Evolutionary conservation across 2,113 vertebrate species (phyloP).

Genomic region (Acanthochromis polyacanthus): DNA sequence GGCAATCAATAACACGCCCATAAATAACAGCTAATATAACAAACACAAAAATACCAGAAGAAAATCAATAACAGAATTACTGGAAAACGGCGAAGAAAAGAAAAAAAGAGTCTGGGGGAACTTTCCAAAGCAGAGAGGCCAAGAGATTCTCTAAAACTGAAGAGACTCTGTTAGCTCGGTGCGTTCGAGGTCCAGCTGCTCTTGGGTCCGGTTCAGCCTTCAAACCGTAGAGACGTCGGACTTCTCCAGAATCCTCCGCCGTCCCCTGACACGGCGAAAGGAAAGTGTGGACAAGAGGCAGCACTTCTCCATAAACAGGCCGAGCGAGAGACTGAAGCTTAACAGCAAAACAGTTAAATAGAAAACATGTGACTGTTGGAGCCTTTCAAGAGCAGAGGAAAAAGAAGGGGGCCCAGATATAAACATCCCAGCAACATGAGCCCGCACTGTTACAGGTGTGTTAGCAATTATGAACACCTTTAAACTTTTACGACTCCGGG

Average conservation of each 20-base stretch:
- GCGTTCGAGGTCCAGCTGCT: constrained; percentile 45
- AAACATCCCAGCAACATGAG: constrained; percentile 76
- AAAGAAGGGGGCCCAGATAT: constrained; percentile 68
- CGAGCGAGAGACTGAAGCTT: constrained; percentile 20
- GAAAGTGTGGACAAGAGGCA: constrained; percentile 18
- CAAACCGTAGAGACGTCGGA: constrained; percentile 39
- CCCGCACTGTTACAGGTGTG: constrained; percentile 83
- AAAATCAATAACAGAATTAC: constrained; percentile 31
- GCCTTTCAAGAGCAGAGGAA: constrained; percentile 54
- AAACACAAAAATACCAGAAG: constrained; percentile 16
- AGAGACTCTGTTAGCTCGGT: constrained; percentile 18
- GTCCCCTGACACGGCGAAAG: constrained; percentile 24
- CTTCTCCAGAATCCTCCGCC: constrained; percentile 40
- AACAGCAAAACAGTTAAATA: constrained; percentile 72
- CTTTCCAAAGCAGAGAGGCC: constrained; percentile 43
- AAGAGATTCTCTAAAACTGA: constrained; percentile 48
- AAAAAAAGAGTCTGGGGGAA: constrained; percentile 17
- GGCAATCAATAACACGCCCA: constrained; percentile 37
- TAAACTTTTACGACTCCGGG: constrained; percentile 80
- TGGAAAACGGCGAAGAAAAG: constrained; percentile 11
- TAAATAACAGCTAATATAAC: constrained; percentile 51
- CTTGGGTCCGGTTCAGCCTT: constrained; percentile 49
- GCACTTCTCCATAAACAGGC: constrained; percentile 47
- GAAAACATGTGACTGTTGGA: constrained; percentile 77
- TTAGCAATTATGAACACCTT: constrained; percentile 84